A percentile compares a stretch with the other conserved stretches of the same genome.
These are phyloP conservation scores for Antechinus flavipes DNA, from an alignment of 2,113 vertebrate genomes.

Conservation along the genomic window DNA sequence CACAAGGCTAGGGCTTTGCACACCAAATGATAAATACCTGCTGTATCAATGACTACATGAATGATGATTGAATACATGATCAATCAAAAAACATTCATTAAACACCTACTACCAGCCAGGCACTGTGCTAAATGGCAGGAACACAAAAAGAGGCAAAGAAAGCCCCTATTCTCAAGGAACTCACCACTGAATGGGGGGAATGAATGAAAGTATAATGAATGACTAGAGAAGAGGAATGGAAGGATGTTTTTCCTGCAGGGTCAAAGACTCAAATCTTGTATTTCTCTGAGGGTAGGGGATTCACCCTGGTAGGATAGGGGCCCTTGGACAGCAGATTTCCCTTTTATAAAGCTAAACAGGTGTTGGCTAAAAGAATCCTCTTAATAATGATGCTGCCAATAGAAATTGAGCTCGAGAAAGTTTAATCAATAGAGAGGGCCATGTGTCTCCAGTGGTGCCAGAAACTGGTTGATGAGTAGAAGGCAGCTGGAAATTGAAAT, in stretches of 20 bases:
- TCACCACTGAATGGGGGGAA: neutral
- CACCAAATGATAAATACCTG: neutral
- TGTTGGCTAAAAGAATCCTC: neutral
- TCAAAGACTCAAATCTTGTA: neutral
- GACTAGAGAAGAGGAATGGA: neutral
- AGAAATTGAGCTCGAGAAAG: neutral
- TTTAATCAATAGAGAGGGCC: neutral
- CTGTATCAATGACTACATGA: neutral
- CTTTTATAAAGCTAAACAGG: neutral
- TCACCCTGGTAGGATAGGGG: neutral
- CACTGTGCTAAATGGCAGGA: neutral
- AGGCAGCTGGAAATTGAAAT: neutral
- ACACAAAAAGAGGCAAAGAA: neutral
- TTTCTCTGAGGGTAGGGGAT: neutral
- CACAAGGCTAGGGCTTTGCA: neutral
- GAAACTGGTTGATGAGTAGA: neutral
- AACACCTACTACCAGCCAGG: neutral
- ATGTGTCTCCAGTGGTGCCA: neutral
- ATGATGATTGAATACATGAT: neutral
- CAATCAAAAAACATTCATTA: neutral
- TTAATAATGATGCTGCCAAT: neutral
- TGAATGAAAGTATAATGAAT: neutral
- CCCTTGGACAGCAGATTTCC: neutral
- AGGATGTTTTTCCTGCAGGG: neutral
- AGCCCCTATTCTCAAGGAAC: neutral